Evolutionary conservation across 1,140 invertebrate species (phyloP).

Genomic region (Cherax destructor): DNA sequence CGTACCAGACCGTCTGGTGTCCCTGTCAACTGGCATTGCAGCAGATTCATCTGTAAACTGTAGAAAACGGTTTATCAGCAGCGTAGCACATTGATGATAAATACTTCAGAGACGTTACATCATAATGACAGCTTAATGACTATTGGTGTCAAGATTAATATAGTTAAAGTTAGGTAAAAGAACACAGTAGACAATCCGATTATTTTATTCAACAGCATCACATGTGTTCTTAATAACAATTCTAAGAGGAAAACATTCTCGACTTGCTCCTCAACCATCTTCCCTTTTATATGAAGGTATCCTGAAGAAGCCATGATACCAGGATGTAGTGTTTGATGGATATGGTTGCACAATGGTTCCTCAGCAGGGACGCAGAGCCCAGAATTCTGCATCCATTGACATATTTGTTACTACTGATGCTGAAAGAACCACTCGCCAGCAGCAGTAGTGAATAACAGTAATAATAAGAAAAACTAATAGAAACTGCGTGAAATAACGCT

Average conservation of each 20-base stretch:
- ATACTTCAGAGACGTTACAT: too few relatives aligned
- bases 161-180: background rate
- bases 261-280: background rate
- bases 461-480: background rate
- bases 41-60: constrained; percentile 1
- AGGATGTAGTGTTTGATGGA: constrained; percentile 4
- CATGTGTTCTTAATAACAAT: constrained; percentile 5
- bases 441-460: background rate
- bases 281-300: too few relatives aligned
- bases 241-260: background rate
- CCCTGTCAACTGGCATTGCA: background rate
- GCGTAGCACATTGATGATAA: background rate
- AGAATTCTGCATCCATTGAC: background rate
- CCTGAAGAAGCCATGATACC: too few relatives aligned
- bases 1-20: too few relatives aligned
- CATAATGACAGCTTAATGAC: background rate
- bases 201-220: constrained; percentile 24
- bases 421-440: background rate
- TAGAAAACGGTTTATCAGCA: background rate
- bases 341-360: background rate
- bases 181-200: constrained; percentile 3
- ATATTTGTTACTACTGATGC: too few relatives aligned
- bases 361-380: background rate
- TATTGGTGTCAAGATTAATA: background rate
- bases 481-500: too few relatives aligned